These are phyloP conservation scores for Tiliacea citrago DNA, from an alignment of 2,888 invertebrate species.

Conservation along the genomic window DNA sequence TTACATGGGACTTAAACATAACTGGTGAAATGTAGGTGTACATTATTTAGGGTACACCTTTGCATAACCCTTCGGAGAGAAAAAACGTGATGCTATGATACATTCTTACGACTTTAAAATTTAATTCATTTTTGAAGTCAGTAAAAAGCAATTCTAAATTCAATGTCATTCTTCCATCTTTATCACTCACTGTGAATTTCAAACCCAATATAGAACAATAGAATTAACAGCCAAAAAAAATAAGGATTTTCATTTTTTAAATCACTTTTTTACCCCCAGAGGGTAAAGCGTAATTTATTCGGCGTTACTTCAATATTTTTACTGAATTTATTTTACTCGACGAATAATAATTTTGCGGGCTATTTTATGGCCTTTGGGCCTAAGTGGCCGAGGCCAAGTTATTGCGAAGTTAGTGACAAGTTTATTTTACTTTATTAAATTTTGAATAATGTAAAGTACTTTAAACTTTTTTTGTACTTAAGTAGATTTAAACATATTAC, in stretches of 20 bases:
- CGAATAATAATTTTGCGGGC: constrained; percentile 16
- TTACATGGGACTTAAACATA: no score
- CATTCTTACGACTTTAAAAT: no score
- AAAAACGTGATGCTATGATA: no score
- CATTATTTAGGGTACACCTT: no score
- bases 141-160: background rate
- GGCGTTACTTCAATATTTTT: constrained; percentile 47
- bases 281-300: constrained; percentile 44
- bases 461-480: constrained; percentile 35
- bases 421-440: constrained; percentile 37
- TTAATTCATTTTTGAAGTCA: no score
- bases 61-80: no score
- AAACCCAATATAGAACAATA: background rate
- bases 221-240: background rate
- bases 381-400: background rate
- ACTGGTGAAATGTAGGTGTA: no score
- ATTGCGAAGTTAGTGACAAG: constrained; percentile 19
- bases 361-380: constrained; percentile 39
- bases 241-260: constrained; percentile 27
- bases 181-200: background rate
- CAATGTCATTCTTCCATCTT: background rate
- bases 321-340: constrained; percentile 33
- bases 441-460: background rate
- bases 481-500: no score
- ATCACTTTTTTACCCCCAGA: constrained; percentile 8